phyloP scores from a whole-genome alignment of 1,140 invertebrate species.

The Dolichoris vasculosae region DNA sequence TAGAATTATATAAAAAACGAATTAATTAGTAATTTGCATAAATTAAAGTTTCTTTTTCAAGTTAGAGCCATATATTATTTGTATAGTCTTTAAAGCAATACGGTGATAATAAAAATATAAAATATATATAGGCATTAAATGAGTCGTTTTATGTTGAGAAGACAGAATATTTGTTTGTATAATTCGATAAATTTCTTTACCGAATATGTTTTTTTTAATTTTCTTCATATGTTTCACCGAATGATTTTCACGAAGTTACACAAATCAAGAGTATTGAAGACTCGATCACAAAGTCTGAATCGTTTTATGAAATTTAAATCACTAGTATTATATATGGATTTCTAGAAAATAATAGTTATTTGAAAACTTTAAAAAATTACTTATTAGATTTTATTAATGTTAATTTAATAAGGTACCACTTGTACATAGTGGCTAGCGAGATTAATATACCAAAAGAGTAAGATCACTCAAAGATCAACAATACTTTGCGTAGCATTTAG shows the following conservation, averaged over 20 bases:
- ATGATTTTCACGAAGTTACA: neutral
- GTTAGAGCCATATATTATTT: slow-evolving; percentile 9
- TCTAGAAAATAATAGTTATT: slow-evolving; percentile 16
- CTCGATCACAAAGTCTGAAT: slow-evolving; percentile 33
- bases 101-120: slow-evolving; percentile 28
- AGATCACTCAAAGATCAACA: slow-evolving; percentile 31
- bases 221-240: slow-evolving; percentile 3
- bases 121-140: slow-evolving; percentile 51
- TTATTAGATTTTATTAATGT: slow-evolving; percentile 30
- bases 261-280: slow-evolving; percentile 20
- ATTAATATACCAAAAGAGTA: slow-evolving; percentile 55
- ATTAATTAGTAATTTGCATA: neutral
- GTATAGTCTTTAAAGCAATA: slow-evolving; percentile 22
- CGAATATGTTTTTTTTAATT: neutral
- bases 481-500: slow-evolving; percentile 48
- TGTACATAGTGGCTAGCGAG: slow-evolving; percentile 49
- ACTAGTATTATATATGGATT: slow-evolving; percentile 17
- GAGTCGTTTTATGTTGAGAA: slow-evolving; percentile 21
- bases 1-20: neutral
- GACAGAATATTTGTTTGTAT: slow-evolving; percentile 6
- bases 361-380: slow-evolving; percentile 18
- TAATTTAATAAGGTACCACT: slow-evolving; percentile 30
- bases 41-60: neutral
- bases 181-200: slow-evolving; percentile 18
- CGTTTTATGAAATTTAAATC: slow-evolving; percentile 27